Evolutionary conservation across 2,888 invertebrate species (phyloP).

Genomic region (Theretra japonica): DNA sequence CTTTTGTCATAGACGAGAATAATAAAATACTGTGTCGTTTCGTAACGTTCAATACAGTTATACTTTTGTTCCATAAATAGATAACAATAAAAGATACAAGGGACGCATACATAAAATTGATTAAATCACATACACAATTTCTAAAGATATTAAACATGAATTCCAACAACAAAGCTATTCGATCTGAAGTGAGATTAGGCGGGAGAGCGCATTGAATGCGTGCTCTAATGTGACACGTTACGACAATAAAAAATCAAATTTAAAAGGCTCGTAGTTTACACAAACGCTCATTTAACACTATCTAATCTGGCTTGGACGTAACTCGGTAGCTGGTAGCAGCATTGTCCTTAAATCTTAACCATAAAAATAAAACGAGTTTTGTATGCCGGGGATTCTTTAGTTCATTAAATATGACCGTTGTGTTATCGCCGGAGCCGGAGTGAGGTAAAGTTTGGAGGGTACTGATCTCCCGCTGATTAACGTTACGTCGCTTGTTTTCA

Average conservation of each 20-base stretch:
- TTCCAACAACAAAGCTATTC: slow-evolving; percentile 28
- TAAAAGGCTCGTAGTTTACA: slow-evolving; percentile 48
- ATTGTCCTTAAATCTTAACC: slow-evolving; percentile 65
- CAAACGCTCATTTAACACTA: slow-evolving; percentile 67
- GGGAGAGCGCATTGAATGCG: slow-evolving; percentile 21
- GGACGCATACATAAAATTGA: slow-evolving; percentile 24
- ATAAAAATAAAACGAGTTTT: slow-evolving; percentile 65
- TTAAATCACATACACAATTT: slow-evolving; percentile 17
- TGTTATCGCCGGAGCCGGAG: slow-evolving; percentile 27
- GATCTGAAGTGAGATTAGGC: slow-evolving; percentile 27
- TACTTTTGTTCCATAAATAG: slow-evolving; percentile 23
- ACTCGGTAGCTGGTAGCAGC: slow-evolving; percentile 60
- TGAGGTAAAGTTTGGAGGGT: slow-evolving; percentile 1
- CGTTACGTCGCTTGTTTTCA: background rate
- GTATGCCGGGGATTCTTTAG: slow-evolving; percentile 47
- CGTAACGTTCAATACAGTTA: slow-evolving; percentile 38
- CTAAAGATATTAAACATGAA: slow-evolving; percentile 27
- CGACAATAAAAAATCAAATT: slow-evolving; percentile 43
- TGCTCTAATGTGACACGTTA: slow-evolving; percentile 30
- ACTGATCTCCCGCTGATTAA: background rate
- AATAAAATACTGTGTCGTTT: background rate
- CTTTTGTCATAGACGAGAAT: slow-evolving; percentile 29
- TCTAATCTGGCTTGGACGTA: slow-evolving; percentile 65
- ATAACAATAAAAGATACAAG: slow-evolving; percentile 19
- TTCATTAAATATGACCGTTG: slow-evolving; percentile 47